These are phyloP conservation scores for Phymastichus coffea DNA, from an alignment of 1,140 invertebrate genomes.

Conservation along the genomic window DNA sequence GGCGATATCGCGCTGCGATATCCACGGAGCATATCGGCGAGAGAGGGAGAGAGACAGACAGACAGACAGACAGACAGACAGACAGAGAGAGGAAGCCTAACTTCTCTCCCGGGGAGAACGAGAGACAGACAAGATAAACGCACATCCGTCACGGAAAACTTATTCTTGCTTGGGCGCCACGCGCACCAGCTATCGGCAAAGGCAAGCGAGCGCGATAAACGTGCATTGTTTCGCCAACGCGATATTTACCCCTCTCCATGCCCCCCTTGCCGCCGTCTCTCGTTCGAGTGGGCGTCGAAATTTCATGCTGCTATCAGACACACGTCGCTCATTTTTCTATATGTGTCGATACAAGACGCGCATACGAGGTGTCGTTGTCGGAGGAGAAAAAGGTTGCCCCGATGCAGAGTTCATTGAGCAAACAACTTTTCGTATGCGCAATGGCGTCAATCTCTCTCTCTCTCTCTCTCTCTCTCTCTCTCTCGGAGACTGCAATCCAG, in stretches of 20 bases:
- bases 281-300: too few relatives aligned
- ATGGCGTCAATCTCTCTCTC: slow-evolving; percentile 15
- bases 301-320: not conserved
- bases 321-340: not conserved
- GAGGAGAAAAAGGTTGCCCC: too few relatives aligned
- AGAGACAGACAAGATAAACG: slow-evolving; percentile 17
- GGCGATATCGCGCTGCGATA: too few relatives aligned
- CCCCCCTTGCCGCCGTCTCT: not conserved
- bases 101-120: too few relatives aligned
- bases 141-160: slow-evolving; percentile 21
- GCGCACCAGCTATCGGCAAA: too few relatives aligned
- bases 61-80: too few relatives aligned
- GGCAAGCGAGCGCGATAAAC: slow-evolving; percentile 19
- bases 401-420: too few relatives aligned
- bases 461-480: slow-evolving; percentile 16
- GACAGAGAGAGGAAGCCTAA: not conserved
- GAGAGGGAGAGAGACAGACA: not conserved
- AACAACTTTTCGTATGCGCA: too few relatives aligned
- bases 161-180: slow-evolving; percentile 8
- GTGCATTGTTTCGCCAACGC: slow-evolving; percentile 33
- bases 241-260: too few relatives aligned
- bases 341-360: not conserved
- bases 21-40: too few relatives aligned
- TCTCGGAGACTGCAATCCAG: too few relatives aligned
- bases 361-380: too few relatives aligned